Conservation (phyloP, 2,888 invertebrate species). For the Plagiodera versicolora region DNA sequence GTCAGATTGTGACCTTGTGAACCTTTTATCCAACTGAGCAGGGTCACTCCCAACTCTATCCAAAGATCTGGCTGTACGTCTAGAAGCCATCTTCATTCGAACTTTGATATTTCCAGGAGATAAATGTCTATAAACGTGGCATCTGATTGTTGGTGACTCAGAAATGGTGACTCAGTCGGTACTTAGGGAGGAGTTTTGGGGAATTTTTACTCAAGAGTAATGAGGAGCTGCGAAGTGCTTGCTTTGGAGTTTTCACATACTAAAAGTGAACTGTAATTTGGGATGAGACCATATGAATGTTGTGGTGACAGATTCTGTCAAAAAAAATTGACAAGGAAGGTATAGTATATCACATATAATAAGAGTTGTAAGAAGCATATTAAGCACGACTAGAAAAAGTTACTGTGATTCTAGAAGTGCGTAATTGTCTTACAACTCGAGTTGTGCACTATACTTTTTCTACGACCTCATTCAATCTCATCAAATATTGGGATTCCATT, state of each 20-base stretch:
- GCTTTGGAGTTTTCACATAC: not conserved
- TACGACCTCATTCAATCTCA: too few relatives aligned
- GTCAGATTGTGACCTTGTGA: conserved; percentile 2
- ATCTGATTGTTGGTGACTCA: too few relatives aligned
- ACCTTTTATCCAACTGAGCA: not conserved
- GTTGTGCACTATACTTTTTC: too few relatives aligned
- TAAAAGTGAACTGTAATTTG: not conserved
- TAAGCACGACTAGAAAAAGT: too few relatives aligned
- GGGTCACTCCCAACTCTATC: not conserved
- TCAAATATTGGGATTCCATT: too few relatives aligned
- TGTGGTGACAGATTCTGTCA: not conserved
- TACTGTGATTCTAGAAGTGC: too few relatives aligned
- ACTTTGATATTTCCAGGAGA: not conserved
- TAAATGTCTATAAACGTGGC: too few relatives aligned
- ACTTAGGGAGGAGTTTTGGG: too few relatives aligned
- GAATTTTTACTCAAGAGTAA: not conserved
- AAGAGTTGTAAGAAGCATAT: too few relatives aligned
- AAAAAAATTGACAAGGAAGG: not conserved
- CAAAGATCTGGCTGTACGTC: conserved; percentile 1
- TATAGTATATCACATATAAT: too few relatives aligned
- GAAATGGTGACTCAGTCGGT: too few relatives aligned
- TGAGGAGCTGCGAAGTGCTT: not conserved
- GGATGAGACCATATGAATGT: not conserved
- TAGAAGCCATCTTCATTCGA: not conserved
- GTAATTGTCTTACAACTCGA: too few relatives aligned